Percentiles rank a stretch among this genome's conserved stretches.
phyloP scores from a whole-genome alignment of 1,140 invertebrate species.

The Drosophila oshimai region DNA sequence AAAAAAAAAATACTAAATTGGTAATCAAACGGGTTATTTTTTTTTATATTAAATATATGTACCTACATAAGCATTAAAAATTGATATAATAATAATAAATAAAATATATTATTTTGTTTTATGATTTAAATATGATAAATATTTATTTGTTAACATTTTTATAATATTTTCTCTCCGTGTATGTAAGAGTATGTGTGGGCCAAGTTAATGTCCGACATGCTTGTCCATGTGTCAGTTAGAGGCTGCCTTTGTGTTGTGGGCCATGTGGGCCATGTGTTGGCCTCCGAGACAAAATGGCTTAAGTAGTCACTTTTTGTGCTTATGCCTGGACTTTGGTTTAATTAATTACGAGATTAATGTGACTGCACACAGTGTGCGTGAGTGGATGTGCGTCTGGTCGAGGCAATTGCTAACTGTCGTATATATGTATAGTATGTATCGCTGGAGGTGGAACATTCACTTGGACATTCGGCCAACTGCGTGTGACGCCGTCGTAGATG shows the following conservation, averaged over 20 bases:
- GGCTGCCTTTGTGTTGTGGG: slow-evolving; percentile 16
- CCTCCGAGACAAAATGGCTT: slow-evolving; percentile 75
- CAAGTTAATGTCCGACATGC: slow-evolving; percentile 70
- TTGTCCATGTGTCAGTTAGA: slow-evolving; percentile 75
- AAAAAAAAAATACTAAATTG: too few relatives aligned
- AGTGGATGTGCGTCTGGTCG: slow-evolving; percentile 23
- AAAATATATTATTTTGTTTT: too few relatives aligned
- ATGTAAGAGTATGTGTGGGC: slow-evolving; percentile 15
- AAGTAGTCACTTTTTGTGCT: slow-evolving; percentile 81
- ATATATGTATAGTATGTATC: too few relatives aligned
- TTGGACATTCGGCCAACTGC: slow-evolving; percentile 43
- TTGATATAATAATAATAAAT: too few relatives aligned
- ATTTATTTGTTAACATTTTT: too few relatives aligned
- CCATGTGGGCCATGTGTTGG: slow-evolving; percentile 64
- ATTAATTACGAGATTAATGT: slow-evolving; percentile 80
- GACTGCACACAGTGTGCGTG: slow-evolving; percentile 36
- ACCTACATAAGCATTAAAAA: too few relatives aligned
- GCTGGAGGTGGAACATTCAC: neutral
- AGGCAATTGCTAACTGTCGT: slow-evolving; percentile 41
- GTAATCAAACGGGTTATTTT: too few relatives aligned
- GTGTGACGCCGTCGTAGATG: slow-evolving; percentile 37
- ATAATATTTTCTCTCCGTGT: too few relatives aligned
- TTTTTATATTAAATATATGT: too few relatives aligned
- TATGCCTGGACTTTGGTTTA: slow-evolving; percentile 79
- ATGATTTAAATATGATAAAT: too few relatives aligned